Percentiles rank a stretch among this genome's conserved stretches.
Evolutionary conservation across 2,888 invertebrate species (phyloP).

Genomic region (Cantharis flavilabris): DNA sequence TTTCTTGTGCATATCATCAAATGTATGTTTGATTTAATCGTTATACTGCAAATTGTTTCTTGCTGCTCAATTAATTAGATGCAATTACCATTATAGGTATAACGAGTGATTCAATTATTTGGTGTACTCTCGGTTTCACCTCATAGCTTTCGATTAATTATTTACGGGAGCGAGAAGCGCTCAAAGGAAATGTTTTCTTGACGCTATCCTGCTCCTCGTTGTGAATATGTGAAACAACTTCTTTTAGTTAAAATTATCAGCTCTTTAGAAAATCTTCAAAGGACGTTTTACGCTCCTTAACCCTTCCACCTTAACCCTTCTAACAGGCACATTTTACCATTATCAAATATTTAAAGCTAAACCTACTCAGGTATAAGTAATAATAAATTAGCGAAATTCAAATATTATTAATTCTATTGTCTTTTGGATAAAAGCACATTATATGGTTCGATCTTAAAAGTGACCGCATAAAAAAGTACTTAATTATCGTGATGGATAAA

Average conservation of each 20-base stretch:
- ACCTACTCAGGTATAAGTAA: background rate
- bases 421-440: background rate
- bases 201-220: background rate
- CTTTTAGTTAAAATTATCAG: background rate
- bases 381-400: background rate
- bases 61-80: slow-evolving; percentile 1
- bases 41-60: background rate
- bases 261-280: background rate
- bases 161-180: background rate
- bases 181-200: background rate
- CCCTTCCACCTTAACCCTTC: background rate
- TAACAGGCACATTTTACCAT: too few relatives aligned
- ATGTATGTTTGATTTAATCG: background rate
- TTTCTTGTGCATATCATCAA: slow-evolving; percentile 54
- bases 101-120: background rate
- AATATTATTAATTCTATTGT: background rate
- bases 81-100: background rate
- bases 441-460: background rate
- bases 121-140: background rate
- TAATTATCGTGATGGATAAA: slow-evolving; percentile 34
- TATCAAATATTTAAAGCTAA: too few relatives aligned
- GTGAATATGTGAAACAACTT: background rate
- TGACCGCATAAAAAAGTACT: slow-evolving; percentile 9
- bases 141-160: background rate
- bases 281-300: background rate